phyloP scores from a whole-genome alignment of 2,888 invertebrate genomes.

The Acheta domesticus region DNA sequence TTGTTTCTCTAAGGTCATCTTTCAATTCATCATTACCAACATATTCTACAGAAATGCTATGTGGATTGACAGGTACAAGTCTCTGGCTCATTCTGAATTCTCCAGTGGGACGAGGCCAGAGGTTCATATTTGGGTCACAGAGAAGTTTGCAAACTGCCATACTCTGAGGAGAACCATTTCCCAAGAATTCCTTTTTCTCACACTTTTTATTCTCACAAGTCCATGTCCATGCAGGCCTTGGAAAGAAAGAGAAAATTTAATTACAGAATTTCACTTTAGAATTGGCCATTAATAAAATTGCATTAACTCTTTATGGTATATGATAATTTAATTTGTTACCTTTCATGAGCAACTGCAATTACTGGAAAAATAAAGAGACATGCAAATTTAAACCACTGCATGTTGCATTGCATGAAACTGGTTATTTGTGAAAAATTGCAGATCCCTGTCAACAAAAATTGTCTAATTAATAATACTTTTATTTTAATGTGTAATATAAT shows the following conservation, averaged over 20 bases:
- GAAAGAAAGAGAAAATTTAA: background rate
- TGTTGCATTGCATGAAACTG: too few species aligned
- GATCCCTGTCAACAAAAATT: too few species aligned
- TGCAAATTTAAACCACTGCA: too few species aligned
- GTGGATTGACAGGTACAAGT: slow-evolving; percentile 49
- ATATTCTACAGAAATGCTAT: slow-evolving; percentile 53
- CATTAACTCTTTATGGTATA: background rate
- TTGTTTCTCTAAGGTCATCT: background rate
- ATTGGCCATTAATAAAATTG: background rate
- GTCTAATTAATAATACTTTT: too few species aligned
- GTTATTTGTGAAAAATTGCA: too few species aligned
- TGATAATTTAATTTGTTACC: background rate
- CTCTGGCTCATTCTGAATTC: slow-evolving; percentile 45
- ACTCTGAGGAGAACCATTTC: slow-evolving; percentile 22
- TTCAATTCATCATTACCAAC: background rate
- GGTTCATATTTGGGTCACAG: slow-evolving; percentile 40
- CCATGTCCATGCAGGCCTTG: slow-evolving; percentile 34
- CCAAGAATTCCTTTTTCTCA: slow-evolving; percentile 28
- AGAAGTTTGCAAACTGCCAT: slow-evolving; percentile 35
- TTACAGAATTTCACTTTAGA: background rate
- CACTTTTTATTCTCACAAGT: slow-evolving; percentile 31
- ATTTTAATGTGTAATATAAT: too few species aligned
- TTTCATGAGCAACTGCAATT: too few species aligned
- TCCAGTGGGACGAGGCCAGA: slow-evolving; percentile 67
- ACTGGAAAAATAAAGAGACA: too few species aligned